Conservation (phyloP, 92 coral and sea anemone species). For the Muricea muricata region DNA sequence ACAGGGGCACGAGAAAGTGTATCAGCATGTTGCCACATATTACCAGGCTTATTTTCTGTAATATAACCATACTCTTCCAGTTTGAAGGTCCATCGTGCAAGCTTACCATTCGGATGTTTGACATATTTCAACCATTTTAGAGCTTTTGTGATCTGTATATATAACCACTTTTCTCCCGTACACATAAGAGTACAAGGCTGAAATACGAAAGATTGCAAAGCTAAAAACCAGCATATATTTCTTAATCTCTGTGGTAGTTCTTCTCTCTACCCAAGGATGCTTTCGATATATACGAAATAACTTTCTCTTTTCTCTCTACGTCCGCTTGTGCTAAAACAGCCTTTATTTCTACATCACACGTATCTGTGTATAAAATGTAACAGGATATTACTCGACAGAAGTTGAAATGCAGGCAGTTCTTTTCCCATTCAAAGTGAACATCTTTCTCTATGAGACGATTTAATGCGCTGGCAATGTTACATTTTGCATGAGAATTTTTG, state of each 20-base stretch:
- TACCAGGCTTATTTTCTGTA: too few relatives aligned
- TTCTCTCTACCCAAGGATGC: not conserved
- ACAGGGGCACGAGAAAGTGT: too few relatives aligned
- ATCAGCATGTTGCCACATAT: too few relatives aligned
- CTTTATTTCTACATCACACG: conserved; percentile 32
- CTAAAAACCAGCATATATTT: conserved; percentile 25
- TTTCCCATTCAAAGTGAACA: conserved; percentile 54
- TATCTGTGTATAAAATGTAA: conserved; percentile 60
- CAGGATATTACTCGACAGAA: conserved; percentile 39
- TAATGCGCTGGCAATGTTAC: conserved; percentile 48
- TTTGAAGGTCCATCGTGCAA: conserved; percentile 53
- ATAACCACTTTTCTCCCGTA: conserved; percentile 34
- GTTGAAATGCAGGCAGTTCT: conserved; percentile 49
- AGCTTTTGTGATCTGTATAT: conserved; percentile 47
- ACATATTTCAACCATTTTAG: conserved; percentile 31
- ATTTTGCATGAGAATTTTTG: too few relatives aligned
- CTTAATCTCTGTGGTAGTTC: conserved; percentile 4
- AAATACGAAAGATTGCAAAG: not conserved
- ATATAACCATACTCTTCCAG: conserved; percentile 53
- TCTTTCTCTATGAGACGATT: conserved; percentile 32
- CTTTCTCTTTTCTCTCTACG: conserved; percentile 10
- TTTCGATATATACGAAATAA: conserved; percentile 26
- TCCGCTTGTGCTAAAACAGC: conserved; percentile 30
- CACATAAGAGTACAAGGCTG: conserved; percentile 12
- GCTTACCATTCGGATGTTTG: conserved; percentile 48